Base-by-base conservation (phyloP, 2,113 vertebrate genomes). In the Ammodytes marinus region DNA sequence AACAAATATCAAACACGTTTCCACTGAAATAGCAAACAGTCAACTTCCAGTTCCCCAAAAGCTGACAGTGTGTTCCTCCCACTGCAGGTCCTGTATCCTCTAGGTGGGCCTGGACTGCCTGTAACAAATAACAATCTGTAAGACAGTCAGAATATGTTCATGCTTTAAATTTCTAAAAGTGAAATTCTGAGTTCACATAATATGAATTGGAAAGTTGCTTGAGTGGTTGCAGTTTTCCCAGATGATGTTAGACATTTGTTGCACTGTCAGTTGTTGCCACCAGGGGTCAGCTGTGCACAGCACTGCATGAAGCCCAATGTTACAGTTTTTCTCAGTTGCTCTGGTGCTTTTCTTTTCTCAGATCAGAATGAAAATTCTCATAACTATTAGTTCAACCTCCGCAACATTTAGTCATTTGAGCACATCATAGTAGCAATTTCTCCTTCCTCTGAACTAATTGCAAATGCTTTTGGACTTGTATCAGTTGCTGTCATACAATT, bases 1-100 rank as follows among this genome's bases (percentile, higher is more conserved):
- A 94, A 94, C 92, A 93, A 85, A 80, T 89, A 90, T 91, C 85
- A 94, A 94, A 90, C 87, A 92, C 82, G 67, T 87, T 86, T 82
- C 75, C 52, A 89, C 46, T 85, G 77, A 89, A 94, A 93, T 17
- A 93, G 77, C 92, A 95, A 93, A 94, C 91, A 92, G 79, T 66
- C 70, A 27, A 92, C 88, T 92, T 93, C 92, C 88, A 92, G 86
- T 93, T 93, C 91, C 91, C 84, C 74, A 87, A 87, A 89, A 89
- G 74, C 84, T 80, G 89, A 89, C 77, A 8, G 65, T 14, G 72
- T 80, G 74, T 89, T 87, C 86, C 83, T 90, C 85, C 84, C 67
- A 59, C 66, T 45, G 59, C 57, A 67, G 63, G 1, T 14, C 67
- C 76, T 63, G 88, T 90, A 88, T 86, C 83, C 80, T 83, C 65